A percentile compares a stretch with the other conserved stretches of the same genome.
phyloP scores from a whole-genome alignment of 2,888 invertebrate genomes.

The Epirrita christyi region DNA sequence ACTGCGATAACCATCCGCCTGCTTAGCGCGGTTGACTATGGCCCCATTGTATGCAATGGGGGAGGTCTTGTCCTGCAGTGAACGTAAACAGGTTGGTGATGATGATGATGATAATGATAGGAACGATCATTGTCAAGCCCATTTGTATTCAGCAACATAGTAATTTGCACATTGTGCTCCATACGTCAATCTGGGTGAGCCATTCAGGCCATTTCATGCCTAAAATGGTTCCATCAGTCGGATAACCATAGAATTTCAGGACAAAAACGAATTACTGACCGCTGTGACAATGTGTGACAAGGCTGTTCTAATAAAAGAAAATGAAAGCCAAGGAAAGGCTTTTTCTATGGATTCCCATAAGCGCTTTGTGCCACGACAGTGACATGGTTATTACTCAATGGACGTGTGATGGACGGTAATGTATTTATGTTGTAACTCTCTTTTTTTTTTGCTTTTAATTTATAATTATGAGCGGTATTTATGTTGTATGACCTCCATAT shows the following conservation, averaged over 20 bases:
- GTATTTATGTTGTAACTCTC: constrained; percentile 14
- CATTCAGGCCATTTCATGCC: constrained; percentile 45
- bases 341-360: constrained; percentile 21
- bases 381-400: constrained; percentile 19
- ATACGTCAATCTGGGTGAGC: constrained; percentile 43
- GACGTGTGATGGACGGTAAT: constrained; percentile 19
- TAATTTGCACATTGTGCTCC: constrained; percentile 29
- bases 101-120: no score
- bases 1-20: no score
- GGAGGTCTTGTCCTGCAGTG: no score
- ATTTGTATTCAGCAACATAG: constrained; percentile 27
- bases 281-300: constrained; percentile 30
- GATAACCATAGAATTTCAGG: constrained; percentile 56
- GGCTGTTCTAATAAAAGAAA: constrained; percentile 27
- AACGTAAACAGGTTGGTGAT: no score
- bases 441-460: constrained; percentile 2
- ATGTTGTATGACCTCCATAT: not conserved
- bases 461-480: constrained; percentile 12
- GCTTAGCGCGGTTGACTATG: no score
- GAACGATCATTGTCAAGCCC: constrained; percentile 23
- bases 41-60: no score
- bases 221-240: constrained; percentile 52
- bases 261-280: constrained; percentile 52
- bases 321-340: constrained; percentile 13
- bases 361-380: constrained; percentile 7